Evolutionary conservation across 2,888 invertebrate species (phyloP).

Genomic region (Strigamia crassipes): DNA sequence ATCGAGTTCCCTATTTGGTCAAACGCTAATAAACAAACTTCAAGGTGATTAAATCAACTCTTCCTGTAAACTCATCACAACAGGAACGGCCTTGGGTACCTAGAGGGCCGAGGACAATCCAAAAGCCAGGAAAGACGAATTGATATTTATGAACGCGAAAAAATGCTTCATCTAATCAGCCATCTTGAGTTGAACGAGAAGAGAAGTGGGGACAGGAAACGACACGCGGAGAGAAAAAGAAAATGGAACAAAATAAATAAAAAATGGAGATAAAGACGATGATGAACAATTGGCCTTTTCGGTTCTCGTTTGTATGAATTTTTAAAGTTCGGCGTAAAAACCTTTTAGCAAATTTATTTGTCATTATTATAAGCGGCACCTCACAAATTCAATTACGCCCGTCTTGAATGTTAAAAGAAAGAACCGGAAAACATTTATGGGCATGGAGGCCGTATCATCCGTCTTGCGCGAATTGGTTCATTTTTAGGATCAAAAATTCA

Average conservation of each 20-base stretch:
- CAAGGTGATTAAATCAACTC: background rate
- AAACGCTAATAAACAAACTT: background rate
- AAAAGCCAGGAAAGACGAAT: slow-evolving; percentile 24
- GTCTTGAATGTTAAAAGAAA: background rate
- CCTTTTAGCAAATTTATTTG: no score
- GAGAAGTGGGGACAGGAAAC: no score
- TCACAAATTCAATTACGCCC: background rate
- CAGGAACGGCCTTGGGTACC: background rate
- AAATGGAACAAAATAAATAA: no score
- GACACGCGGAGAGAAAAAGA: no score
- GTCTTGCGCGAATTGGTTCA: no score
- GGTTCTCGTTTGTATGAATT: no score
- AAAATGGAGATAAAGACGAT: no score
- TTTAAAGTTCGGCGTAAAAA: no score
- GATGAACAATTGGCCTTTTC: no score
- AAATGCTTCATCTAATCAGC: background rate
- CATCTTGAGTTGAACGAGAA: background rate
- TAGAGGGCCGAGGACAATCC: slow-evolving; percentile 4
- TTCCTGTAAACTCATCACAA: slow-evolving; percentile 4
- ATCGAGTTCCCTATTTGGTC: background rate
- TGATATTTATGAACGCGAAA: background rate
- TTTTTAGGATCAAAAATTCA: no score
- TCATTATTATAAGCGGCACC: background rate
- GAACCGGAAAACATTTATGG: background rate
- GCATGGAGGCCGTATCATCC: no score